These are phyloP conservation scores for Eupithecia subfuscata DNA, from an alignment of 2,888 invertebrate species.

Conservation along the genomic window DNA sequence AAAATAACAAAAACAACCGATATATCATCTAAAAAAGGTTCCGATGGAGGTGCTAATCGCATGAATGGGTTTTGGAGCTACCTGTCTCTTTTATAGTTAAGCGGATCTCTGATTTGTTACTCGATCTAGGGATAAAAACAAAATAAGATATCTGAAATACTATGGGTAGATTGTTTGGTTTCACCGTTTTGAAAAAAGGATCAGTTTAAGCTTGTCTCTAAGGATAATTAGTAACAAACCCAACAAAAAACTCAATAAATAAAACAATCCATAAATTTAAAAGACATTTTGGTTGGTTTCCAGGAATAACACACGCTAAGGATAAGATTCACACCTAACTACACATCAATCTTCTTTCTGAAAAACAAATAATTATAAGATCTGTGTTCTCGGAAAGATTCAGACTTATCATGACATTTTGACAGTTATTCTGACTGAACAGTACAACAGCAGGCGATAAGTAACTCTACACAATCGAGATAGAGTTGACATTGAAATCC, in stretches of 20 bases:
- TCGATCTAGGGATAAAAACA: neutral
- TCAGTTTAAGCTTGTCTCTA: neutral
- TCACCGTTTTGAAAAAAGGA: neutral
- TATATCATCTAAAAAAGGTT: conserved; percentile 61
- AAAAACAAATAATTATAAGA: conserved; percentile 59
- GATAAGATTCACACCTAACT: conserved; percentile 68
- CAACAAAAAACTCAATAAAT: neutral
- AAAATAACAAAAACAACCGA: conserved; percentile 53
- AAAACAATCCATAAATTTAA: neutral
- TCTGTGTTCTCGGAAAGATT: conserved; percentile 64
- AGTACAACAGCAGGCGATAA: conserved; percentile 25
- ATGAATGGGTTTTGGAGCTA: conserved; percentile 66
- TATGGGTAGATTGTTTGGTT: neutral
- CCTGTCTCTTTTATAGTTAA: conserved; percentile 54
- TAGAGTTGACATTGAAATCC: conserved; percentile 41
- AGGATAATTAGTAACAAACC: neutral
- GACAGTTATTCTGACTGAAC: conserved; percentile 50
- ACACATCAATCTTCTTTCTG: conserved; percentile 69
- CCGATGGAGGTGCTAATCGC: conserved; percentile 65
- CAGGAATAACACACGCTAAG: conserved; percentile 50
- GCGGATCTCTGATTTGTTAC: conserved; percentile 18
- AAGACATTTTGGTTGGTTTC: conserved; percentile 38
- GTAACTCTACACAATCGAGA: conserved; percentile 9
- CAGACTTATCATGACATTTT: conserved; percentile 47
- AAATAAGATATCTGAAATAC: neutral